Conservation (phyloP, 2,113 vertebrate genomes). For the Tragelaphus buxtoni region DNA sequence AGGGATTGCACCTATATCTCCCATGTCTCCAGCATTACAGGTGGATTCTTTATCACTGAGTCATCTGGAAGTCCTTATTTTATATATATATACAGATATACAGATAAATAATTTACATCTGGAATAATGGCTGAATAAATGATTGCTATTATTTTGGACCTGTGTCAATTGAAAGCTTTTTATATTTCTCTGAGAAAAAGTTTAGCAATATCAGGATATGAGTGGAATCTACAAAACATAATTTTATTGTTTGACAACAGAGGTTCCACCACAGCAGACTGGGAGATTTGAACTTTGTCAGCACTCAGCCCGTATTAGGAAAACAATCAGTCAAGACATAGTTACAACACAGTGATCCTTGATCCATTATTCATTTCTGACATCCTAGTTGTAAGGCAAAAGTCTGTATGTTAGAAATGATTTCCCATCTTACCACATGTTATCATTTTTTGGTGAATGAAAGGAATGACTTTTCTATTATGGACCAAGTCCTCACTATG, state of each 20-base stretch:
- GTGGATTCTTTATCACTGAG: background rate
- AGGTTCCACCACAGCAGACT: slow-evolving; percentile 20
- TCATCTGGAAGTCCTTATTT: background rate
- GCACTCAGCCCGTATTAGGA: slow-evolving; percentile 44
- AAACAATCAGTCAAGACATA: slow-evolving; percentile 53
- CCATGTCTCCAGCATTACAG: background rate
- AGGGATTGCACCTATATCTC: background rate
- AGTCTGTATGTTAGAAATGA: background rate
- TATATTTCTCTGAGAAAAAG: slow-evolving; percentile 9
- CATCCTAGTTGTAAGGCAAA: background rate
- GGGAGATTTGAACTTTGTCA: slow-evolving; percentile 46
- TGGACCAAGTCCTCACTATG: background rate
- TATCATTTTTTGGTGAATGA: background rate
- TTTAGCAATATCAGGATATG: background rate
- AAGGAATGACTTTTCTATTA: background rate
- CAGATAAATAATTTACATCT: background rate
- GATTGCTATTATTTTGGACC: background rate
- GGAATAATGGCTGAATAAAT: background rate
- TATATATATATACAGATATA: background rate
- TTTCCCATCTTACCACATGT: background rate
- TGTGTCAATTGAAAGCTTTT: slow-evolving; percentile 29
- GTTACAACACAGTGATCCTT: slow-evolving; percentile 13
- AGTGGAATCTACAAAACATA: background rate
- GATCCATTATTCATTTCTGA: slow-evolving; percentile 62
- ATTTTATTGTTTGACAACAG: slow-evolving; percentile 1